These are phyloP conservation scores for Melierax canorus DNA, from an alignment of 2,113 vertebrate species.

Conservation along the genomic window DNA sequence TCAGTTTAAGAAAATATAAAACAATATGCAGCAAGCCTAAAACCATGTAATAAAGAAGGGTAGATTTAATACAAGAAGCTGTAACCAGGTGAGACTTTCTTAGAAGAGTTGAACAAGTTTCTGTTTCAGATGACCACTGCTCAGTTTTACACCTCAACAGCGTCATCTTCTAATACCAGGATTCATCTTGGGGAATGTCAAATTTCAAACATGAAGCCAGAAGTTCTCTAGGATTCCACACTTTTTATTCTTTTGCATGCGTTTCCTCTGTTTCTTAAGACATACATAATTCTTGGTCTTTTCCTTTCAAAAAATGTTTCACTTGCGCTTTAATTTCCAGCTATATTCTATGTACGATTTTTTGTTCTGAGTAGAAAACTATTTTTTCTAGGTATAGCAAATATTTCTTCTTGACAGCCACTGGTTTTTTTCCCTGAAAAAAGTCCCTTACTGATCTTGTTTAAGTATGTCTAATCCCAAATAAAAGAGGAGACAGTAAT, in stretches of 20 bases:
- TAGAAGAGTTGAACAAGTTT: background rate
- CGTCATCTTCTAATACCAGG: background rate
- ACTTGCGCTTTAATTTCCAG: background rate
- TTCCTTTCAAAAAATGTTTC: background rate
- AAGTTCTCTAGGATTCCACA: background rate
- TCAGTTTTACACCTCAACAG: background rate
- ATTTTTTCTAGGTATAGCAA: background rate
- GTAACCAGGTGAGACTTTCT: background rate
- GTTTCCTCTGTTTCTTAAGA: background rate
- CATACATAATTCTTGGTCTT: background rate
- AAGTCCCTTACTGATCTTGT: slow-evolving; percentile 16
- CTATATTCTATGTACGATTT: background rate
- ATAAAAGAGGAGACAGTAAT: slow-evolving; percentile 34
- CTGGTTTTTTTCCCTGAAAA: background rate
- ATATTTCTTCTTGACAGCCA: slow-evolving; percentile 20
- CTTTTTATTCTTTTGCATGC: background rate
- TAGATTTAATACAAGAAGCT: background rate
- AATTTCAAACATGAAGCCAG: background rate
- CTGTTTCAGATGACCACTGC: background rate
- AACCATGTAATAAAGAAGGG: background rate
- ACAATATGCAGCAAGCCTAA: background rate
- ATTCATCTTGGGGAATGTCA: background rate
- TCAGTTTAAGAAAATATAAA: background rate
- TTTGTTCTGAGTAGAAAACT: background rate
- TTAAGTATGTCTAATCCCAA: slow-evolving; percentile 43